Conservation (phyloP, 2,797 vertebrate genomes). For the Alosa sapidissima region DNA sequence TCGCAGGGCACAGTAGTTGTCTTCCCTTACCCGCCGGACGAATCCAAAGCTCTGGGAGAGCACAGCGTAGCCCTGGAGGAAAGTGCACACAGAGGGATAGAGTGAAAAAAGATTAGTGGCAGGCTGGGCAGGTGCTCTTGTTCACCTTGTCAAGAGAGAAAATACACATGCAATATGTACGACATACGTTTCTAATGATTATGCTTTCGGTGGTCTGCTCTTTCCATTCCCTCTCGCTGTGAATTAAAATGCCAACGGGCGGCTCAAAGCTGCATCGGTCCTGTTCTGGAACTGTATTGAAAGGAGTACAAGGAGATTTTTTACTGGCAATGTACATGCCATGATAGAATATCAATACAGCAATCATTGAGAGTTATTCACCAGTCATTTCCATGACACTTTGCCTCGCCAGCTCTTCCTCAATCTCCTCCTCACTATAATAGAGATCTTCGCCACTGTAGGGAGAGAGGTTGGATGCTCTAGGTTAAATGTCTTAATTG, state of each 20-base stretch:
- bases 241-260: constrained; percentile 86
- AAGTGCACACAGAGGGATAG: constrained; percentile 22
- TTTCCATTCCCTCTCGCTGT: constrained; percentile 92
- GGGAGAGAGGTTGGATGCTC: not conserved
- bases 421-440: constrained; percentile 85
- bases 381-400: constrained; percentile 55
- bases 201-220: constrained; percentile 88
- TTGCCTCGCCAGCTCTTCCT: constrained; percentile 56
- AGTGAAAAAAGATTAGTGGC: not conserved
- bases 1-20: constrained; percentile 96
- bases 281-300: constrained; percentile 57
- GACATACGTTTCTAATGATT: constrained; percentile 86
- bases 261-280: constrained; percentile 80
- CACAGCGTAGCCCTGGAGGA: constrained; percentile 78
- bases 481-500: too few species aligned
- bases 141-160: not conserved
- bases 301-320: not conserved
- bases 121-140: not conserved
- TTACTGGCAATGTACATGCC: not conserved
- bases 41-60: too few species aligned
- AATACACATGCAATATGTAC: not conserved
- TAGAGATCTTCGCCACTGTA: constrained; percentile 89
- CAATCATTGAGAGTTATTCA: constrained; percentile 49
- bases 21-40: constrained; percentile 88
- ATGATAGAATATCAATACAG: not conserved